Evolutionary conservation across 2,888 invertebrate genomes (phyloP).

Genomic region (Dendrolimus pini): DNA sequence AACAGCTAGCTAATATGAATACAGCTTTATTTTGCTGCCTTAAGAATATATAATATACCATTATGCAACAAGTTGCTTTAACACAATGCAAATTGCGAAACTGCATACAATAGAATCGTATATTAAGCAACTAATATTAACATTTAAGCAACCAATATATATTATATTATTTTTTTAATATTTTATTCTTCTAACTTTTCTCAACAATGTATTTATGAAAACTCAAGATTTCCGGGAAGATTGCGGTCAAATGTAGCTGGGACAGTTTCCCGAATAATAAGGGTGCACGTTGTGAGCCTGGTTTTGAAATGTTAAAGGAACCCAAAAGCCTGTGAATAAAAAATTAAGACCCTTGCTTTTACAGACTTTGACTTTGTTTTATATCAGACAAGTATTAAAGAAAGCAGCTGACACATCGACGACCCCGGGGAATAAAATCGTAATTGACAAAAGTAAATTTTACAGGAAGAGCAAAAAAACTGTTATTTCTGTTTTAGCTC

Average conservation of each 20-base stretch:
- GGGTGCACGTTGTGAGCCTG: conserved; percentile 19
- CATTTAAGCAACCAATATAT: not conserved
- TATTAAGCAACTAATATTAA: not conserved
- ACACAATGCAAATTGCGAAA: not conserved
- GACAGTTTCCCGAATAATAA: conserved; percentile 32
- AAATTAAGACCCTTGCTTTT: conserved; percentile 54
- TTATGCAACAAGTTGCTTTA: not conserved
- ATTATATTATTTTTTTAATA: not conserved
- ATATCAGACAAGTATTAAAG: conserved; percentile 46
- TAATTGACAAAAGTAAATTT: too few species aligned
- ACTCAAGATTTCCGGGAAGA: conserved; percentile 25
- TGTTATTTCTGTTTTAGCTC: too few species aligned
- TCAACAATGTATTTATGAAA: conserved; percentile 21
- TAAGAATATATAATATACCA: not conserved
- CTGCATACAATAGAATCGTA: not conserved
- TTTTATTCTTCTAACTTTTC: not conserved
- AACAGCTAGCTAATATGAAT: not conserved
- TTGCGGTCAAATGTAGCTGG: conserved; percentile 32
- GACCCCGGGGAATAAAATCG: too few species aligned
- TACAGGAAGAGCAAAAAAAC: too few species aligned
- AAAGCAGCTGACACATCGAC: conserved; percentile 42
- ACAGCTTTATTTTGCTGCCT: not conserved
- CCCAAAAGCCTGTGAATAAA: conserved; percentile 55
- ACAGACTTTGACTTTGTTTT: conserved; percentile 61
- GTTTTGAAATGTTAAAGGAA: conserved; percentile 44